Percentiles rank a stretch among this genome's conserved stretches.
These are phyloP conservation scores for Crotalus tigris DNA, from an alignment of 2,113 vertebrate genomes.

Conservation along the genomic window DNA sequence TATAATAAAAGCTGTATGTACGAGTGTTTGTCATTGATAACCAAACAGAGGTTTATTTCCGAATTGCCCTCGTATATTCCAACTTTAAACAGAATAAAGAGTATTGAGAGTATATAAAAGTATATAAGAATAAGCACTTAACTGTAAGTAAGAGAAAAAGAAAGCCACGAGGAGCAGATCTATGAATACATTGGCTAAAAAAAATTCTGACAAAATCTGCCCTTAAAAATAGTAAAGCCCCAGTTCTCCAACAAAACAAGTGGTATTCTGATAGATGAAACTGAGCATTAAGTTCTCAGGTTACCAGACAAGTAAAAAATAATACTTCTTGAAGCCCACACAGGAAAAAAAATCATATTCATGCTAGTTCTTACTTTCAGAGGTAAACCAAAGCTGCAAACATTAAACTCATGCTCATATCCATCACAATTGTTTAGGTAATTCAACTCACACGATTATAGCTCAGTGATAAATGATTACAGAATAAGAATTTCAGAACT, in stretches of 20 bases:
- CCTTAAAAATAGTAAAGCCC: not conserved
- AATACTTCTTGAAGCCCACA: not conserved
- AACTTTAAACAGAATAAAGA: not conserved
- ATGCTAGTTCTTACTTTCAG: not conserved
- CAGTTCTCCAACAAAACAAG: not conserved
- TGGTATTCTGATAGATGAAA: not conserved
- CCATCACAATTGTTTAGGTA: not conserved
- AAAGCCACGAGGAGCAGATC: conserved; percentile 13
- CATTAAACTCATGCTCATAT: not conserved
- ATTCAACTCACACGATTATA: not conserved
- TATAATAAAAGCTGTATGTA: no score
- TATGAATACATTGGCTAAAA: not conserved
- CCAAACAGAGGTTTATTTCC: no score
- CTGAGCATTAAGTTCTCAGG: not conserved
- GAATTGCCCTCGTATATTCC: not conserved
- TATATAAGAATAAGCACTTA: not conserved
- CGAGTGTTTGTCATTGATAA: no score
- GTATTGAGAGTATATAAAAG: not conserved
- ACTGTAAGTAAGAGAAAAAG: conserved; percentile 19
- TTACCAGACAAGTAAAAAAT: not conserved
- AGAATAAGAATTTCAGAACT: not conserved
- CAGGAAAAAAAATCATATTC: no score
- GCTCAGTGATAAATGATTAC: not conserved
- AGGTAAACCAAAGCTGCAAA: not conserved
- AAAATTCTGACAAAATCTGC: not conserved